Percentiles rank a stretch among this genome's conserved stretches.
Conservation (phyloP, 2,888 invertebrate species). For the Myopa tessellatipennis region DNA sequence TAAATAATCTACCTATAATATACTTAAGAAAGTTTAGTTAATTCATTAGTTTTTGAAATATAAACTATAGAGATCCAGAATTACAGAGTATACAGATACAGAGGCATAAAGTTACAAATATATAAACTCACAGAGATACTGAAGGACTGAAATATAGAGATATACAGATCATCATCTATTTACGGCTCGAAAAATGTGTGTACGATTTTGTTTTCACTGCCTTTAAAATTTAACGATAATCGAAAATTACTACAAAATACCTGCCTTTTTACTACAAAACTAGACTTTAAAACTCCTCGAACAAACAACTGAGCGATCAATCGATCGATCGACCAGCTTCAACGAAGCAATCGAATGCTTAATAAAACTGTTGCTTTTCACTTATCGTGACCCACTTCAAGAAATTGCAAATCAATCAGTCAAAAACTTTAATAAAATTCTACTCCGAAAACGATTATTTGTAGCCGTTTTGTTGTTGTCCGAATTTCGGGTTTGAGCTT, state of each 20-base stretch:
- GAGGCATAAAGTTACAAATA: too few relatives aligned
- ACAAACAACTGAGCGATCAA: too few relatives aligned
- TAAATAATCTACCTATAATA: too few relatives aligned
- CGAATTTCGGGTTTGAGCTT: not conserved
- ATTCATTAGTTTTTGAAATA: too few relatives aligned
- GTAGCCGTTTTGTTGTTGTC: not conserved
- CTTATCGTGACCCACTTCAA: constrained; percentile 36
- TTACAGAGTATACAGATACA: too few relatives aligned
- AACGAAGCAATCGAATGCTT: constrained; percentile 9
- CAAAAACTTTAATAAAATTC: constrained; percentile 28
- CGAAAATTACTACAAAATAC: not conserved
- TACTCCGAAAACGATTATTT: constrained; percentile 23
- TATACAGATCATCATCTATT: too few relatives aligned
- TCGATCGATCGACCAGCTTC: not conserved
- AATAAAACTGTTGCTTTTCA: constrained; percentile 37
- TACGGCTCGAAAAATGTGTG: too few relatives aligned
- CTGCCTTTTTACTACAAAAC: not conserved
- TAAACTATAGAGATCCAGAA: too few relatives aligned
- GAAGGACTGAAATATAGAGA: too few relatives aligned
- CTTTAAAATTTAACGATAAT: not conserved
- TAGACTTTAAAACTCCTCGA: not conserved
- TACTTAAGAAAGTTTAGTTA: too few relatives aligned
- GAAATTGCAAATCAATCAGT: constrained; percentile 37
- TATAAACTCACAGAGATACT: too few relatives aligned
- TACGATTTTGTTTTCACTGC: too few relatives aligned